These are phyloP conservation scores for Streptopelia turtur DNA, from an alignment of 2,797 vertebrate species.

Conservation along the genomic window DNA sequence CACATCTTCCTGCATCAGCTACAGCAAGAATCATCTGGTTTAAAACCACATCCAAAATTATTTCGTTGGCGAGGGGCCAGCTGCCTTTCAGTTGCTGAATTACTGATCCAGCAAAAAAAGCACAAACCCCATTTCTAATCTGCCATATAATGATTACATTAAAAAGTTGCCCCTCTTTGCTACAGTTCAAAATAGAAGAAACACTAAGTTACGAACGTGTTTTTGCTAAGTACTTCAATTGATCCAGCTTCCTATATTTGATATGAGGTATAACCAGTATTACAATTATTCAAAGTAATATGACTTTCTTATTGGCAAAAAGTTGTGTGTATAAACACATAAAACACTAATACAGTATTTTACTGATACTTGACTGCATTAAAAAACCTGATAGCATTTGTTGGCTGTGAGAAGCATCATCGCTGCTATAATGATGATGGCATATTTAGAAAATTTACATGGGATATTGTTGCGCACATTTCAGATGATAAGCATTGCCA, in stretches of 20 bases:
- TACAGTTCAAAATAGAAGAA: background rate
- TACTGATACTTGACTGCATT: background rate
- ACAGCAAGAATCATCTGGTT: background rate
- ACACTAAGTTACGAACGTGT: background rate
- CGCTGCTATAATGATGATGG: background rate
- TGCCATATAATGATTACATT: background rate
- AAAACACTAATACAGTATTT: background rate
- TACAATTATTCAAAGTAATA: background rate
- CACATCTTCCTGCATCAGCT: background rate
- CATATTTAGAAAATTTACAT: background rate
- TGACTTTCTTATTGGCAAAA: background rate
- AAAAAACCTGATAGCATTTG: background rate
- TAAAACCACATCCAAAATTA: background rate
- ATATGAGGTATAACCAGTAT: background rate
- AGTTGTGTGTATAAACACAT: background rate
- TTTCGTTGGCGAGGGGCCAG: background rate
- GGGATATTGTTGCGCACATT: background rate
- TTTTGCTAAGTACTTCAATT: background rate
- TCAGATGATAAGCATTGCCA: background rate
- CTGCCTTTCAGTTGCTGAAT: background rate
- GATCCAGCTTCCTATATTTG: background rate
- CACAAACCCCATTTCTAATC: background rate
- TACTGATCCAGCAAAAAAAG: background rate
- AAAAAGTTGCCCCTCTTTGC: fast-evolving
- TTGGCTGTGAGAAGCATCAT: background rate